Conservation (phyloP, 2,888 invertebrate genomes). For the Vandiemenella viatica region DNA sequence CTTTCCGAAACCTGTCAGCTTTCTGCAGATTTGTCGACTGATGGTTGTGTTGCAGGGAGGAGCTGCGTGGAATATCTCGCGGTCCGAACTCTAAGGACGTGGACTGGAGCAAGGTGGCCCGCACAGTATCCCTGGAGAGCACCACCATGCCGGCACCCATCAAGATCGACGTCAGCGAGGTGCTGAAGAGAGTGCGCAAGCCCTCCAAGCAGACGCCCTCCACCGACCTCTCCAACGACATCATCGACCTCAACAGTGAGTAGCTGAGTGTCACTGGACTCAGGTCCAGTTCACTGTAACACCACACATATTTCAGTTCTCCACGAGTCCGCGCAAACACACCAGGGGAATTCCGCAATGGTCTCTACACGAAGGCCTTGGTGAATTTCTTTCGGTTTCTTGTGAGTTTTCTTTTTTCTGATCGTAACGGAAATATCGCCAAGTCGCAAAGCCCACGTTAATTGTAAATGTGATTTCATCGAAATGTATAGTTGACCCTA, state of each 20-base stretch:
- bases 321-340: too few species aligned
- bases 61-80: slow-evolving; percentile 67
- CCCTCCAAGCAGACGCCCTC: slow-evolving; percentile 36
- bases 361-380: too few species aligned
- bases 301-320: too few species aligned
- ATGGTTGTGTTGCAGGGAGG: slow-evolving; percentile 43
- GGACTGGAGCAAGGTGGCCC: slow-evolving; percentile 68
- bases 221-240: slow-evolving; percentile 26
- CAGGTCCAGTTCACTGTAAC: background rate
- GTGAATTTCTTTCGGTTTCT: too few species aligned
- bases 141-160: slow-evolving; percentile 58
- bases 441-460: too few species aligned
- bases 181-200: slow-evolving; percentile 45
- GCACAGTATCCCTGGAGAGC: slow-evolving; percentile 40
- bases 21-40: background rate
- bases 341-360: too few species aligned
- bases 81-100: slow-evolving; percentile 72
- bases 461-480: too few species aligned
- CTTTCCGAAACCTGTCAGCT: too few species aligned
- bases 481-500: too few species aligned
- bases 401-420: too few species aligned
- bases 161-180: slow-evolving; percentile 59
- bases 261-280: slow-evolving; percentile 12
- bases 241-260: slow-evolving; percentile 49
- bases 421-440: too few species aligned